phyloP scores from a whole-genome alignment of 2,113 vertebrate genomes.

The Theristicus caerulescens region DNA sequence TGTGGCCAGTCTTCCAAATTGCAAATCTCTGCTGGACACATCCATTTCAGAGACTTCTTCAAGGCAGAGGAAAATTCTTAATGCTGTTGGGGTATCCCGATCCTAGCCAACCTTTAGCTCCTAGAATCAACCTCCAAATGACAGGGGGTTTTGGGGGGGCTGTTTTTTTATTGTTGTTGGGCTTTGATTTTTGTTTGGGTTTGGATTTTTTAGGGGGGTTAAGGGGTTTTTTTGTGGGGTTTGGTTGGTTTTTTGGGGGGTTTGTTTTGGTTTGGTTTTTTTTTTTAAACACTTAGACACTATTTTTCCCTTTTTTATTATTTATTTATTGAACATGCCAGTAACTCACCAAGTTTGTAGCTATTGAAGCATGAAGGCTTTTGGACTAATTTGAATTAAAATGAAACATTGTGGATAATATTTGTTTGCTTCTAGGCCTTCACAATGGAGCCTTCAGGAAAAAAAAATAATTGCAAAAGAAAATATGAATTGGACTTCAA shows the following conservation, averaged over 20 bases:
- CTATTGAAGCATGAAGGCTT: background rate
- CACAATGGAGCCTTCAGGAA: background rate
- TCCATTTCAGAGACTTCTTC: background rate
- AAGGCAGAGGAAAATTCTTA: background rate
- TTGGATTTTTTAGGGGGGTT: background rate
- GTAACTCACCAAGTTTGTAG: background rate
- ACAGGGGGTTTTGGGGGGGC: no score
- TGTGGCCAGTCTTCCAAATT: background rate
- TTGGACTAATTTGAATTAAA: conserved; percentile 40
- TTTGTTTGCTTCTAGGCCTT: background rate
- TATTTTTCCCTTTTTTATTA: background rate
- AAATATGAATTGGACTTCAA: background rate
- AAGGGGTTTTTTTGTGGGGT: background rate
- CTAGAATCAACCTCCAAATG: background rate
- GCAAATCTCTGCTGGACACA: background rate
- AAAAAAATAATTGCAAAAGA: background rate
- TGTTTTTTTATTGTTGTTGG: background rate
- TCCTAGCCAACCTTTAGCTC: background rate
- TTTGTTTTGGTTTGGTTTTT: no score
- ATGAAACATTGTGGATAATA: background rate
- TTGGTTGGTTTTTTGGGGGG: background rate
- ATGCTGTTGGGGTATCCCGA: background rate
- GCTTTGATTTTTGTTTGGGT: background rate
- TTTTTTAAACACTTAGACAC: background rate
- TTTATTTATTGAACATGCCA: background rate